Conservation (phyloP, 2,888 invertebrate species). For the Phorcus lineatus region DNA sequence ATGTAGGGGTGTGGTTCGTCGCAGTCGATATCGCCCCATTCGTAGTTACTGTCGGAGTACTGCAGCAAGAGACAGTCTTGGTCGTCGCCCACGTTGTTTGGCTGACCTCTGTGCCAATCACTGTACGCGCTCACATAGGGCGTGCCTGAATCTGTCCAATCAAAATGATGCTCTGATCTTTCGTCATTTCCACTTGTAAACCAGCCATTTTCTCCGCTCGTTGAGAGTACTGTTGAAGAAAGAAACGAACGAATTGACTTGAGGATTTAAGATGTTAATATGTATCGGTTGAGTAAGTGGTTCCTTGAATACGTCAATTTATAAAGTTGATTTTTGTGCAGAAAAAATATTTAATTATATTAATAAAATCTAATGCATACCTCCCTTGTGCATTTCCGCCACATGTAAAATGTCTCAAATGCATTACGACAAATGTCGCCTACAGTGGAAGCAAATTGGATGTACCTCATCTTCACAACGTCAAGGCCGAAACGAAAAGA, state of each 20-base stretch:
- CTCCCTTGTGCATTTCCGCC: no score
- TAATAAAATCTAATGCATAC: no score
- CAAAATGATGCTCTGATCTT: slow-evolving; percentile 41
- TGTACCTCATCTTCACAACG: no score
- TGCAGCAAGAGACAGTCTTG: slow-evolving; percentile 60
- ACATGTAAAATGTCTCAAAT: no score
- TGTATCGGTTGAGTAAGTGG: no score
- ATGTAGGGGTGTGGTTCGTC: slow-evolving; percentile 54
- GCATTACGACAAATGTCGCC: no score
- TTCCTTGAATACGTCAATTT: no score
- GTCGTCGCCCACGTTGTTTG: slow-evolving; percentile 57
- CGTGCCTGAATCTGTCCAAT: slow-evolving; percentile 54
- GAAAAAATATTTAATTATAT: no score
- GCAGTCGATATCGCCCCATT: slow-evolving; percentile 62
- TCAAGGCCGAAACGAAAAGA: no score
- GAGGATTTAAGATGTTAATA: no score
- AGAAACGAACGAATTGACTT: neutral
- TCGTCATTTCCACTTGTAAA: slow-evolving; percentile 55
- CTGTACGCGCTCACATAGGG: slow-evolving; percentile 42
- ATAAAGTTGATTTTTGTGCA: no score
- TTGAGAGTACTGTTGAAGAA: slow-evolving; percentile 35
- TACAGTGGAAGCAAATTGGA: no score
- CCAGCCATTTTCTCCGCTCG: slow-evolving; percentile 47
- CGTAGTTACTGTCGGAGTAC: slow-evolving; percentile 47
- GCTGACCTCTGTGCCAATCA: slow-evolving; percentile 57